Conservation (phyloP, 2,113 vertebrate genomes). For the Antennarius striatus region DNA sequence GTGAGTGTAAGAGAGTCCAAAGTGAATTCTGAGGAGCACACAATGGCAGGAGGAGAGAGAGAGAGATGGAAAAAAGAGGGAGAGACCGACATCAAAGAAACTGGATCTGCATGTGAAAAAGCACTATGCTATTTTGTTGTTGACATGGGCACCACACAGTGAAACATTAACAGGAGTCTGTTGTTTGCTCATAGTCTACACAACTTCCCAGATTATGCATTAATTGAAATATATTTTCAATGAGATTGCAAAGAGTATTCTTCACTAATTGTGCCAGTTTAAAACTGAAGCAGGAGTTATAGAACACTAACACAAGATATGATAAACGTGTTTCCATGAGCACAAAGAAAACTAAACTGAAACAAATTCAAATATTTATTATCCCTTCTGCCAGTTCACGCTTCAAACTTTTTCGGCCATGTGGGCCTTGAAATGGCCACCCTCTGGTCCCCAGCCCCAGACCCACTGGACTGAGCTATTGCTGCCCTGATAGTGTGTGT, state of each 20-base stretch:
- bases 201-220: too few relatives aligned
- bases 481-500: too few relatives aligned
- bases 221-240: too few relatives aligned
- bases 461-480: too few relatives aligned
- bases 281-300: not conserved
- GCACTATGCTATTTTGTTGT: constrained; percentile 51
- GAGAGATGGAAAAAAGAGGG: constrained; percentile 50
- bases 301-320: not conserved
- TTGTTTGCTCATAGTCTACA: constrained; percentile 32
- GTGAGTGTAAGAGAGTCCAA: constrained; percentile 33
- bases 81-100: constrained; percentile 64
- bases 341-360: not conserved
- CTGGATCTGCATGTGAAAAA: constrained; percentile 66
- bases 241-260: too few relatives aligned
- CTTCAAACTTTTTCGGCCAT: too few relatives aligned
- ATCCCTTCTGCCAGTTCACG: not conserved
- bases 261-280: too few relatives aligned
- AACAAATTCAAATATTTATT: constrained; percentile 2
- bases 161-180: constrained; percentile 31
- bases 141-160: constrained; percentile 39
- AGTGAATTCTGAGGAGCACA: constrained; percentile 50
- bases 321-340: too few relatives aligned
- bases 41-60: constrained; percentile 50
- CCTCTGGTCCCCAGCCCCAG: too few relatives aligned
- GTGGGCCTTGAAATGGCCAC: too few relatives aligned